Evolutionary conservation across 2,888 invertebrate genomes (phyloP).

Genomic region (Nebria salina): DNA sequence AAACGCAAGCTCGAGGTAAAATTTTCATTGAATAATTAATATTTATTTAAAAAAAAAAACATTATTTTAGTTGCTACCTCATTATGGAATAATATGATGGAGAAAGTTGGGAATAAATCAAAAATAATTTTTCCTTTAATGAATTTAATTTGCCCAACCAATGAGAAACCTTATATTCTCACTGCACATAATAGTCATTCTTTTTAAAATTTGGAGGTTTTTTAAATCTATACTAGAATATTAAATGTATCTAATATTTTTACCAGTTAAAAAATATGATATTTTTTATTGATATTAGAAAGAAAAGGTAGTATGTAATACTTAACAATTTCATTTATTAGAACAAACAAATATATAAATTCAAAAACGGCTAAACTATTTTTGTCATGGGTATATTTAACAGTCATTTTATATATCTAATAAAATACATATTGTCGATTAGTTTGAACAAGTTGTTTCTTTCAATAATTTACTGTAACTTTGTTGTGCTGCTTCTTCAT

Average conservation of each 20-base stretch:
- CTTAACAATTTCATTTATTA: background rate
- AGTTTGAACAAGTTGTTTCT: conserved; percentile 25
- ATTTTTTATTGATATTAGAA: no score
- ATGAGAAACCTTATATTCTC: conserved; percentile 62
- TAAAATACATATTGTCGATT: background rate
- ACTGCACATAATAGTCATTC: conserved; percentile 56
- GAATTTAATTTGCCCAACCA: conserved; percentile 64
- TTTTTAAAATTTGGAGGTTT: no score
- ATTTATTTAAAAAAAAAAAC: no score
- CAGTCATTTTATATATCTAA: background rate
- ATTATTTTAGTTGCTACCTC: conserved; percentile 64
- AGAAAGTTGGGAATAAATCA: conserved; percentile 65
- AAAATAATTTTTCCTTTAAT: conserved; percentile 51
- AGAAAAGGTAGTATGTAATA: no score
- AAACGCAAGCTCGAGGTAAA: no score
- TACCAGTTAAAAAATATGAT: no score
- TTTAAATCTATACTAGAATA: no score
- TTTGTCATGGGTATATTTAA: background rate
- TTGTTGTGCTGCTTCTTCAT: conserved; percentile 51
- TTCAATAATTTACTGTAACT: conserved; percentile 31
- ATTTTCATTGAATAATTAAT: no score
- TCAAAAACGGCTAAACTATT: background rate
- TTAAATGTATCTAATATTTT: no score
- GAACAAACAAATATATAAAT: background rate
- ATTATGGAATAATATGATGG: conserved; percentile 71